A percentile compares a stretch with the other conserved stretches of the same genome.
phyloP scores from a whole-genome alignment of 2,797 vertebrate species.

The Hipposideros larvatus region DNA sequence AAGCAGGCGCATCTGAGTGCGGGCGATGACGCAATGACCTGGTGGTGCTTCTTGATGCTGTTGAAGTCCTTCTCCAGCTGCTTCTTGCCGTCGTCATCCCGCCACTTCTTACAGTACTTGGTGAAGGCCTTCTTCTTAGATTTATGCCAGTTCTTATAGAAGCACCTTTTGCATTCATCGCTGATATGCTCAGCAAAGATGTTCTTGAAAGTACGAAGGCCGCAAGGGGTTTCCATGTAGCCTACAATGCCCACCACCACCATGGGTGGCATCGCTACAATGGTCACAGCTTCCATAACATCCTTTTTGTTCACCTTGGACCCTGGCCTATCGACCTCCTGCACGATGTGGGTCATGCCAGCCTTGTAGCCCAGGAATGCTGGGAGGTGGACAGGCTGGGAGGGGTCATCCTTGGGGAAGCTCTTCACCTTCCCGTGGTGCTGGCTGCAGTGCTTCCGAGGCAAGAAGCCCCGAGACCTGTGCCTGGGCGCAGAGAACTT shows the following conservation, averaged over 20 bases:
- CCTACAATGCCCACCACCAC: constrained; percentile 95
- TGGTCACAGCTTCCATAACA: constrained; percentile 94
- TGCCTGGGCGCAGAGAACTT: constrained; percentile 98
- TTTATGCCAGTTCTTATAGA: constrained; percentile 99
- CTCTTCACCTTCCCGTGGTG: constrained; percentile 98
- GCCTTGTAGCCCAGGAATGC: constrained; percentile 98
- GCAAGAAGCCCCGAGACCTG: constrained; percentile 96
- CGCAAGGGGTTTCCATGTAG: too few species aligned
- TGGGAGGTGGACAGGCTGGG: constrained; percentile 96
- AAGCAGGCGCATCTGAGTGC: constrained; percentile 93
- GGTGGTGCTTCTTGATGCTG: constrained; percentile 98
- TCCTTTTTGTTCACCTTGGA: constrained; percentile 99
- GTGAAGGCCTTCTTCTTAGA: constrained; percentile 99
- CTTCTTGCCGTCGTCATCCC: constrained; percentile 98
- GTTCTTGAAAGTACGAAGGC: constrained; percentile 96
- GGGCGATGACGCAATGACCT: constrained; percentile 95
- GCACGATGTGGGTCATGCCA: constrained; percentile 98
- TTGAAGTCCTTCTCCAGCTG: constrained; percentile 98
- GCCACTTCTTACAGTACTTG: constrained; percentile 99
- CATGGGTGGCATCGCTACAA: constrained; percentile 96
- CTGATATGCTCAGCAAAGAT: constrained; percentile 97
- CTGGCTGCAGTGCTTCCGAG: constrained; percentile 95
- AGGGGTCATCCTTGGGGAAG: constrained; percentile 96
- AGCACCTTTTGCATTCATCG: constrained; percentile 96
- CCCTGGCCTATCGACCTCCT: constrained; percentile 96